Evolutionary conservation across 1,140 invertebrate species (phyloP), one percentile per base, ranked within the genome.

Genomic region (Drosophila obscura): DNA sequence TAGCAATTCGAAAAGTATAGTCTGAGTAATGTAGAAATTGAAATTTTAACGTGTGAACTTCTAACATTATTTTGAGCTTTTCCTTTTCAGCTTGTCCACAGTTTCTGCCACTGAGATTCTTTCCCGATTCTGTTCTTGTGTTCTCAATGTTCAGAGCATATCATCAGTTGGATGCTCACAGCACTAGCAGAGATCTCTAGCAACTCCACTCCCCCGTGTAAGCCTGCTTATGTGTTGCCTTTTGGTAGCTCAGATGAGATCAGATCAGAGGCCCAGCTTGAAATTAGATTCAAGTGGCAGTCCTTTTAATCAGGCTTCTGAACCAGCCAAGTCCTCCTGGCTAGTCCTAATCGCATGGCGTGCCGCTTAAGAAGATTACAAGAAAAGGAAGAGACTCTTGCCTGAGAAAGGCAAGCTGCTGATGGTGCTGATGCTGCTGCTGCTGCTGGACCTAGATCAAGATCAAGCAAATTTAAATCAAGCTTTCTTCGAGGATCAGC

Each of bases 311-410:
- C 81, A 49, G 45, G 22, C 58, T 13, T 6, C 39, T 19, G 28
- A 52, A 43, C 59, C 51, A 65, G 57, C 44, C 15, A 31, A 52
- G 35, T 52, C 51, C 22, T 19, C 19, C 51, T 22, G 28, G 51
- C 15, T 53, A 16, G 48, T 11, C 46, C 71, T 84, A 84, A 84
- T 81, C 78, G 73, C 64, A 58, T 73, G 77, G 77, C 64, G 61
- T 73, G 81, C 65, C 65, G 81, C 81, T 87, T 81, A 81, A 81
- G 81, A 51, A 78, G 82, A 78, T 85, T 85, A 85, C 48, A 55
- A 45, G 3, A 39, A 28, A 35, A 39, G 2, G 11, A 7, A 41
- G 64, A 24, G 63, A 52, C 43, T 22, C n/a, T 35, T 72, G 68
- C 68, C 68, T 61, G 66, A 19, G 60, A 49, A 57, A 41, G 61